Evolutionary conservation across 2,113 vertebrate species (phyloP).

Genomic region (Syrrhaptes paradoxus): DNA sequence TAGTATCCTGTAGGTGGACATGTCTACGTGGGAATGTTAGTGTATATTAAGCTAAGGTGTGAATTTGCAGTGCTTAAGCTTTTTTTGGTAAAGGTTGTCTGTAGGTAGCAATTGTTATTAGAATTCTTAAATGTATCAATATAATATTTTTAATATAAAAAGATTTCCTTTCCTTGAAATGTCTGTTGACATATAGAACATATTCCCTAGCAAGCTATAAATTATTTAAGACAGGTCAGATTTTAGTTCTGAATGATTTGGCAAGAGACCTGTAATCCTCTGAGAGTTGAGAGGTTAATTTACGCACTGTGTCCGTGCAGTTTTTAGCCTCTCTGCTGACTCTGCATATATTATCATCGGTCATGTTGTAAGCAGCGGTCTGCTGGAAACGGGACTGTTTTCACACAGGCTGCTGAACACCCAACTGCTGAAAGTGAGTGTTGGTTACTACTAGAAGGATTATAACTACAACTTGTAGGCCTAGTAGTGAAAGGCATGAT

Average conservation of each 20-base stretch:
- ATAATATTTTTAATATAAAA: neutral
- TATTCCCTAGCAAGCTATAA: conserved; percentile 2
- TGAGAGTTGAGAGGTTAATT: neutral
- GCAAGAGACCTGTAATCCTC: conserved; percentile 25
- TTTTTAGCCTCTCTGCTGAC: conserved; percentile 4
- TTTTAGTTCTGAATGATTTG: conserved; percentile 10
- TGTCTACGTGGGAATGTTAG: neutral
- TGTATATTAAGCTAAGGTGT: neutral
- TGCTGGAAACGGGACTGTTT: neutral
- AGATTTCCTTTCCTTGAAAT: neutral
- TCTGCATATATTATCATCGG: neutral
- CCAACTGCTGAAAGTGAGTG: neutral
- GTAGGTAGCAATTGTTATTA: neutral
- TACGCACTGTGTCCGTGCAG: neutral
- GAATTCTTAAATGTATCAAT: neutral
- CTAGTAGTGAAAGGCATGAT: neutral
- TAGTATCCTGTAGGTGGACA: neutral
- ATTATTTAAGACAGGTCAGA: neutral
- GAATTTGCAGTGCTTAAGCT: neutral
- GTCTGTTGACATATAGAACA: neutral
- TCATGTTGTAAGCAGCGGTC: neutral
- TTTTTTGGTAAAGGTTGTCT: neutral
- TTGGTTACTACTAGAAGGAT: neutral
- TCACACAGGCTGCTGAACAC: neutral
- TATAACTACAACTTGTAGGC: neutral